Evolutionary conservation across 2,888 invertebrate species (phyloP), one percentile per base, ranked within the genome.

Genomic region (Campaea margaritaria): DNA sequence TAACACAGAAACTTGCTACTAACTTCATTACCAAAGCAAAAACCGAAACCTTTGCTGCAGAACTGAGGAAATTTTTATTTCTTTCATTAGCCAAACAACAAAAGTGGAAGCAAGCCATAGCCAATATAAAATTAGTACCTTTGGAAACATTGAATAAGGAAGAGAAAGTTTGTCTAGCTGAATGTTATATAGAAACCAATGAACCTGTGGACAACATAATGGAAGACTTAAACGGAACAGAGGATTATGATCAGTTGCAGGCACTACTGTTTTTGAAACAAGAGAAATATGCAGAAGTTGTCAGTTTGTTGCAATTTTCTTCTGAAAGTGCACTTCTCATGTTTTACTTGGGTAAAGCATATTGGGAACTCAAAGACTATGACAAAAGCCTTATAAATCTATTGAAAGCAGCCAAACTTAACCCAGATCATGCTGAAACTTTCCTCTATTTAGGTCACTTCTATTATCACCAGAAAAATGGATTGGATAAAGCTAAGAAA

Each of bases 361-460:
- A 94, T 79, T 95, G 94, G 93, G 85, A 93, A 73, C 75, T 93
- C 14, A 82, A 93, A 42, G 85, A 95, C 59, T 93, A 93, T 83
- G 92, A 94, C 34, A 93, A 95, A 66, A 93, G 95, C 67, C 86
- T 96, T 34, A 86, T 93, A 60, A 93, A 94, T 64, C 93, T 96
- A 72, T 81, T 96, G 5, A 96, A 94, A 91, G 94, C 95, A 47
- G 95, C 95, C 0, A 95, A 96, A 81, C 81, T 95, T 11, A 95
- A 97, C 79, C 94, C 96, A n/a, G 94, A 95, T 74, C 94, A 95
- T 85, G 94, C 95, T 71, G 93, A 94, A 50, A 95, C 95, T 68
- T 97, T 97, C 81, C 85, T 95, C 34, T 94, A 95, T 80, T 90
- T 98, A 63, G 98, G 97, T 0, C 93, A 94, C 73, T 96, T 95